These are phyloP conservation scores for Florisuga fusca DNA, from an alignment of 2,797 vertebrate species.

Conservation along the genomic window DNA sequence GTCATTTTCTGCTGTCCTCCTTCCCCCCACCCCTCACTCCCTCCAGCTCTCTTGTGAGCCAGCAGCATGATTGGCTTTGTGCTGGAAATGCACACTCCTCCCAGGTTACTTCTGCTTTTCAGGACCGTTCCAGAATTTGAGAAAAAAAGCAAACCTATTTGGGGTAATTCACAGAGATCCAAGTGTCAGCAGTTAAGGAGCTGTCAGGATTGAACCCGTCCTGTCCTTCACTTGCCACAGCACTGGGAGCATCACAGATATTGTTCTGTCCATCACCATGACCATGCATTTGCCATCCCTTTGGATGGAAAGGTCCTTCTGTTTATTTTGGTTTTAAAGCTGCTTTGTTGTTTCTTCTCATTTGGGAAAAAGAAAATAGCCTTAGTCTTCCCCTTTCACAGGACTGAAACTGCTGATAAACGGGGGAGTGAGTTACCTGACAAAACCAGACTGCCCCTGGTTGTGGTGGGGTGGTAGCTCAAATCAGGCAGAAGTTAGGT, in stretches of 20 bases:
- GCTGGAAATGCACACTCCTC: constrained; percentile 37
- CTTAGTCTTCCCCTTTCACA: background rate
- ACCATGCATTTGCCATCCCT: constrained; percentile 5
- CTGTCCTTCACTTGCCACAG: background rate
- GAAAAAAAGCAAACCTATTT: background rate
- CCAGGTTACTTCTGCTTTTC: background rate
- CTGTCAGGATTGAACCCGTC: background rate
- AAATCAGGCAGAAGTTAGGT: background rate
- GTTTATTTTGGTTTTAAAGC: background rate
- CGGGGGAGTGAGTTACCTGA: background rate
- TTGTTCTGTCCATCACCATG: constrained; percentile 15
- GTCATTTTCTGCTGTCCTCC: background rate
- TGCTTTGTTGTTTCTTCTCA: background rate
- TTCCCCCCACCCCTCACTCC: background rate
- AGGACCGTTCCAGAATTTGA: background rate
- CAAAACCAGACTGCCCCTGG: background rate
- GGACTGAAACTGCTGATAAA: background rate
- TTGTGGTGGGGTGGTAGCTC: background rate
- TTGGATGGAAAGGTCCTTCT: constrained; percentile 20
- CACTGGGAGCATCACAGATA: background rate
- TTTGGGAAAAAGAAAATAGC: background rate
- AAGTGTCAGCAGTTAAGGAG: background rate
- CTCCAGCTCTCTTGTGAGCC: background rate
- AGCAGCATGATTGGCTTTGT: background rate
- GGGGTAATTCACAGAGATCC: background rate